phyloP scores from a whole-genome alignment of 2,113 vertebrate genomes.

The Strix uralensis region DNA sequence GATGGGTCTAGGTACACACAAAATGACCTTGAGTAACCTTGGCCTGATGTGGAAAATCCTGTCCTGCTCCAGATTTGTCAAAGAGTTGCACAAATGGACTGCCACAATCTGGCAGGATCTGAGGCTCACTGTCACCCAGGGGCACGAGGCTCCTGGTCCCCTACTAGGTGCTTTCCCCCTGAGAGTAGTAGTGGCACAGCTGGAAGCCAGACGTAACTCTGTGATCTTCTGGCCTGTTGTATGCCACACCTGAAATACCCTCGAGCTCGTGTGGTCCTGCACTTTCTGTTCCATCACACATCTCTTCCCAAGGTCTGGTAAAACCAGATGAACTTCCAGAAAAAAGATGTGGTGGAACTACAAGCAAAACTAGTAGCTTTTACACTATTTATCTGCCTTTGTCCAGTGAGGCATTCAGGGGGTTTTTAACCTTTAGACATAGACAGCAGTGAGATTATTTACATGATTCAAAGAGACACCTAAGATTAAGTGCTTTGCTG shows the following conservation, averaged over 20 bases:
- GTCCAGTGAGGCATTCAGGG: background rate
- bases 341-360: background rate
- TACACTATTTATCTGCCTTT: background rate
- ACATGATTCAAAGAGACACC: background rate
- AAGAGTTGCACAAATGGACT: background rate
- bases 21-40: background rate
- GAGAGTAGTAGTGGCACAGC: background rate
- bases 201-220: background rate
- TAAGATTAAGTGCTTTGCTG: slow-evolving; percentile 1
- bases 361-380: background rate
- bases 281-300: background rate
- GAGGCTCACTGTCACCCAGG: background rate
- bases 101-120: background rate
- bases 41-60: background rate
- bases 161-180: background rate
- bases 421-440: background rate
- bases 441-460: background rate
- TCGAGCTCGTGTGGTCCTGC: background rate
- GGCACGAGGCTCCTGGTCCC: background rate
- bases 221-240: background rate
- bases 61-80: background rate
- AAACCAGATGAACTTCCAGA: background rate
- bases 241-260: background rate
- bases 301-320: background rate
- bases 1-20: background rate